Evolutionary conservation across 2,113 vertebrate species (phyloP), one percentile per base, ranked within the genome.

Genomic region (Willisornis vidua): DNA sequence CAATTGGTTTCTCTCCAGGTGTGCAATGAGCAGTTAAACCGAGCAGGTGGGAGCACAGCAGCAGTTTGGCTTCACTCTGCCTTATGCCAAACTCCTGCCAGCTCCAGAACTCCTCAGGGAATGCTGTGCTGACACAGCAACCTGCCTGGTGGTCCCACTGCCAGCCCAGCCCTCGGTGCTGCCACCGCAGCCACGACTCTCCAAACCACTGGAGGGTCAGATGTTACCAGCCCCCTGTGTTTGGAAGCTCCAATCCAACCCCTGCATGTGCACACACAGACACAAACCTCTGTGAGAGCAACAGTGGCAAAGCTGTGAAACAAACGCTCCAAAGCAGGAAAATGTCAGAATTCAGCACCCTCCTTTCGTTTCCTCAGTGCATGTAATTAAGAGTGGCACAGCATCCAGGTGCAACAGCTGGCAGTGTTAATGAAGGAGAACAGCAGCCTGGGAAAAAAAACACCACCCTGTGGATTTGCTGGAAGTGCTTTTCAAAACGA

Each of bases 351-450:
- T 72, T 49, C 71, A 90, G 83, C 85, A 84, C 43, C 75, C 59
- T 84, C 18, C n/a, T 33, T 92, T 68, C 16, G 48, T 26, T 52
- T 79, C 61, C 73, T 75, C 9, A 0, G 35, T 48, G 68, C 72
- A 58, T 55, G 35, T 46, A 26, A 66, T 90, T 55, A 43, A 26
- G 29, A 86, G 51, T 6, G 24, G 79, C 43, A 16, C 48, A 52
- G 65, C 90, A 68, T 28, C 70, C 89, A 86, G 68, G 73, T 75
- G 76, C 85, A 93, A 89, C 86, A 90, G 90, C 88, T 66, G 93
- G 96, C 93, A 95, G 90, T 95, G 87, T 75, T 91, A 94, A 95
- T 85, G 85, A 88, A 93, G 87, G 71, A 54, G 82, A 94, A 90
- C 57, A 87, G 89, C 78, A 93, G 46, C 77, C 87, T 29, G 54